Conservation (phyloP, 2,888 invertebrate species). For the Leptopterna dolabrata region DNA sequence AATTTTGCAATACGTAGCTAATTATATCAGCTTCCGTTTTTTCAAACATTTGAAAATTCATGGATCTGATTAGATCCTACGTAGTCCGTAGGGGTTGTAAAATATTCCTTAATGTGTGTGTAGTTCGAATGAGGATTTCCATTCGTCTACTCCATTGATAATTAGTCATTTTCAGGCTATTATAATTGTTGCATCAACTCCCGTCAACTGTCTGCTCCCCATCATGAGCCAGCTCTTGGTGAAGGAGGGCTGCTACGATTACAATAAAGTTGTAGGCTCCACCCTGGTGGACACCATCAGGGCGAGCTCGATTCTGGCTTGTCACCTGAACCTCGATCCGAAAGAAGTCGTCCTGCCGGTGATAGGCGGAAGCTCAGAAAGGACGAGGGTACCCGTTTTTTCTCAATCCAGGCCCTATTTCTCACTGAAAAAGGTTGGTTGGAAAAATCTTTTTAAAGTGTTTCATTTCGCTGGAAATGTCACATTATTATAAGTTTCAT, state of each 20-base stretch:
- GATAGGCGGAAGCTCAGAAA: conserved; percentile 80
- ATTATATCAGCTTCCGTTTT: too few species aligned
- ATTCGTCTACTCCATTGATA: too few species aligned
- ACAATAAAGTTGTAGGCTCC: conserved; percentile 56
- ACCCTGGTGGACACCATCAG: conserved; percentile 53
- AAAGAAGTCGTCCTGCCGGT: conserved; percentile 72
- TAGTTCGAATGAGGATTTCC: too few species aligned
- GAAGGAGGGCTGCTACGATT: conserved; percentile 51
- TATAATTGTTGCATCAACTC: conserved; percentile 56
- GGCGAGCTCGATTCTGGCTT: conserved; percentile 54
- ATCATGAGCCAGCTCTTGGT: conserved; percentile 50
- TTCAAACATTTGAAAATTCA: too few species aligned
- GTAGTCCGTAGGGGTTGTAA: too few species aligned
- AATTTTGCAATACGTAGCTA: too few species aligned
- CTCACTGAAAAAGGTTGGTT: conserved; percentile 26
- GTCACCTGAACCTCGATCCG: conserved; percentile 43
- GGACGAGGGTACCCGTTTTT: conserved; percentile 81
- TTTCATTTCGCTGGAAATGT: too few species aligned
- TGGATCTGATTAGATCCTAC: too few species aligned
- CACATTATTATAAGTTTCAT: too few species aligned
- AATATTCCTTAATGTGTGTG: too few species aligned
- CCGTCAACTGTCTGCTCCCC: conserved; percentile 57
- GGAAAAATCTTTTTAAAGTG: neutral
- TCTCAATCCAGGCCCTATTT: conserved; percentile 75
- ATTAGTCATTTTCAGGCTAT: conserved; percentile 51